Percentiles rank a stretch among this genome's conserved stretches.
Conservation (phyloP, 2,888 invertebrate species). For the Mongoloraphidia duomilia region DNA sequence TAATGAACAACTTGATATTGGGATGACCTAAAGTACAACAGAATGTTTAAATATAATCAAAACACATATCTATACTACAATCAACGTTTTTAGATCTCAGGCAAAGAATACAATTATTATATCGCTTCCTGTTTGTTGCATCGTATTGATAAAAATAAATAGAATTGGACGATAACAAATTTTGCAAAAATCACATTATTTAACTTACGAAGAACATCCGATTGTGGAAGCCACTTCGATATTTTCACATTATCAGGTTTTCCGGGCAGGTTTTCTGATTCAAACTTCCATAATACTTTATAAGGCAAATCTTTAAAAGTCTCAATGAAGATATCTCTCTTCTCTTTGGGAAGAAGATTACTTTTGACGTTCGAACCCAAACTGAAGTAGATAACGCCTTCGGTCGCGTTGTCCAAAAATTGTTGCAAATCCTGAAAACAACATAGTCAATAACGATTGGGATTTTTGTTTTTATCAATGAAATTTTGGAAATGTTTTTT, state of each 20-base stretch:
- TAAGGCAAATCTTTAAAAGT: slow-evolving; percentile 20
- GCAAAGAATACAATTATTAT: no score
- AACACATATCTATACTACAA: no score
- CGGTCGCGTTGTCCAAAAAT: slow-evolving; percentile 18
- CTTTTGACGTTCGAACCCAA: slow-evolving; percentile 23
- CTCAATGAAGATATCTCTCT: slow-evolving; percentile 16
- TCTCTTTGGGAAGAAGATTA: slow-evolving; percentile 15
- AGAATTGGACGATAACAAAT: no score
- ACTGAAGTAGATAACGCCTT: slow-evolving; percentile 23
- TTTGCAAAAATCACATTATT: no score
- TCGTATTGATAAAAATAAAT: no score
- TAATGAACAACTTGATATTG: not conserved
- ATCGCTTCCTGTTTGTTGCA: no score
- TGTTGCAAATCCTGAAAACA: slow-evolving; percentile 18
- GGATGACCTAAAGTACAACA: not conserved
- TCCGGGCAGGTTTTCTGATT: slow-evolving; percentile 15
- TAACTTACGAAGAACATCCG: slow-evolving; percentile 1
- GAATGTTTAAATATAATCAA: no score
- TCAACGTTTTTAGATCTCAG: no score
- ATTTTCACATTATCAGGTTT: slow-evolving; percentile 18
- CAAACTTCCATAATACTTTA: slow-evolving; percentile 23
- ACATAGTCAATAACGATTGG: not conserved
- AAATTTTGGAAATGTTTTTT: no score
- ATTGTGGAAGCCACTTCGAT: slow-evolving; percentile 5
- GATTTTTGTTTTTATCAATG: no score